Evolutionary conservation across 2,888 invertebrate genomes (phyloP), one percentile per base, ranked within the genome.

Genomic region (Acleris emargana): DNA sequence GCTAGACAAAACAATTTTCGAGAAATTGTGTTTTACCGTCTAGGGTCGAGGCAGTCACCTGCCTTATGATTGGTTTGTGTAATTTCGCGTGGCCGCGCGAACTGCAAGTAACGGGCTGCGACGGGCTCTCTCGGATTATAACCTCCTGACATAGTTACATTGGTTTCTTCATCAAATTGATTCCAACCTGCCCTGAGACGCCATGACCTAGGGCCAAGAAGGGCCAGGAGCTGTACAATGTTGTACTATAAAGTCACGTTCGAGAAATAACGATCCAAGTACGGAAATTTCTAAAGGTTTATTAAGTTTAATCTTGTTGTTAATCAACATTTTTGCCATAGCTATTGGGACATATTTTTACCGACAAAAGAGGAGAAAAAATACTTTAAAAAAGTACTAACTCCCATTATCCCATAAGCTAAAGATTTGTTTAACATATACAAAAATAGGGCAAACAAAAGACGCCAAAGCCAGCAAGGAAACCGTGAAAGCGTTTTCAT

Each of bases 61-160:
- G 52, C 74, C 76, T 79, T 71, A 80, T 85, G 85, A 88, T 88
- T 84, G 86, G 84, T 82, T 86, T 82, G 83, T 83, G 82, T 84
- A 84, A 88, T 87, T 88, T 86, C 87, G 86, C 81, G 80, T 79
- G 78, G 71, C 82, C 78, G 84, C 84, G 84, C 82, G 87, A 87
- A 86, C 86, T 73, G 75, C 79, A 80, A 72, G 75, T 89, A 89
- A 89, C 88, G 88, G 89, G 78, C 71, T 71, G 68, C 62, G 69
- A 73, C 72, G 72, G 71, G 71, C 72, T 80, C 81, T 82, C 83
- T 83, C 78, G 81, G 80, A 83, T 87, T 83, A 81, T 87, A 89
- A 89, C 90, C 90, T 83, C 85, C 73, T 90, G 84, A 85, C 91
- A 89, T 80, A 88, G 83, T 87, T 89, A 71, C 73, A 73, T 78